A percentile compares a stretch with the other conserved stretches of the same genome.
phyloP scores from a whole-genome alignment of 2,888 invertebrate genomes.

The Phalangium opilio region DNA sequence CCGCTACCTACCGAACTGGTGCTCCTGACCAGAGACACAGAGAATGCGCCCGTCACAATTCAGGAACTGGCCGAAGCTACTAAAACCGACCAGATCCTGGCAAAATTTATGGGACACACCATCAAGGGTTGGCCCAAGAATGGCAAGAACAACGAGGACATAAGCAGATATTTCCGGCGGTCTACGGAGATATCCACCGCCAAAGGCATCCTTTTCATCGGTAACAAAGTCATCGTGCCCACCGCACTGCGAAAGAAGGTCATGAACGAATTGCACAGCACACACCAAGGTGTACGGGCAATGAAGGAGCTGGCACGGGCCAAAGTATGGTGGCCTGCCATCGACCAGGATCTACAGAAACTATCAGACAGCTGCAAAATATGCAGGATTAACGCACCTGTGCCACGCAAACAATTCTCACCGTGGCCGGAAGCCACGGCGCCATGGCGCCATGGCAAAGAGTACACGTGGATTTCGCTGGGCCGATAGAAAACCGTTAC shows the following conservation, averaged over 20 bases:
- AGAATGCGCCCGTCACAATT: conserved; percentile 1
- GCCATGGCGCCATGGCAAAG: conserved; percentile 28
- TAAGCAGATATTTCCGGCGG: background rate
- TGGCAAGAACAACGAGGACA: background rate
- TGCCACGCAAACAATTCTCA: conserved; percentile 1
- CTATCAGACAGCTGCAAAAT: conserved; percentile 16
- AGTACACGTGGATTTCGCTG: conserved; percentile 34
- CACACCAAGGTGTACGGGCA: conserved; percentile 23
- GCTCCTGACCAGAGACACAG: background rate
- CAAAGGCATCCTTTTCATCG: conserved; percentile 21
- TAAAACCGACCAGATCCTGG: background rate
- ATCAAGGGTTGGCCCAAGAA: background rate
- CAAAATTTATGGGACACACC: background rate
- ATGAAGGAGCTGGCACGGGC: conserved; percentile 25
- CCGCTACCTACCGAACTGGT: conserved; percentile 3
- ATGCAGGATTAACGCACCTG: conserved; percentile 14
- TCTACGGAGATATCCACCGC: conserved; percentile 16
- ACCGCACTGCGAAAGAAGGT: conserved; percentile 14
- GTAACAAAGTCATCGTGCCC: conserved; percentile 22
- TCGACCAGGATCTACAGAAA: conserved; percentile 19
- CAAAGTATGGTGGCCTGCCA: conserved; percentile 24
- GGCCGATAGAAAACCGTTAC: conserved; percentile 25
- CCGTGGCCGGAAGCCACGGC: conserved; percentile 13
- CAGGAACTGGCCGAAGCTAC: conserved; percentile 1
- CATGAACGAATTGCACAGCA: conserved; percentile 21